Percentiles rank a stretch among this genome's conserved stretches.
Evolutionary conservation across 2,888 invertebrate species (phyloP).

Genomic region (Phyllotreta striolata): DNA sequence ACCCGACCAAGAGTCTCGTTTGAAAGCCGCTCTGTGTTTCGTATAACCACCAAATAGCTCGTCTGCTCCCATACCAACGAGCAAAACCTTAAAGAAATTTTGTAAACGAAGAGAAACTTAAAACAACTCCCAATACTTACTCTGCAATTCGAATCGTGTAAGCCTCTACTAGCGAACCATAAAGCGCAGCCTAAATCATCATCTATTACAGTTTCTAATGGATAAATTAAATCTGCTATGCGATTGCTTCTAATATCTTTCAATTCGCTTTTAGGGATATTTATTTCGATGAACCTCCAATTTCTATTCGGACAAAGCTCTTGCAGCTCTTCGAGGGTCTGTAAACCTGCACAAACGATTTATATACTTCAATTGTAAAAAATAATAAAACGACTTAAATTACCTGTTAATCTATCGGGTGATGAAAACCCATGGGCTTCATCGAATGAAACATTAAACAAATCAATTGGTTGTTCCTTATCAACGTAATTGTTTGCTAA

Average conservation of each 20-base stretch:
- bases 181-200: constrained; percentile 95
- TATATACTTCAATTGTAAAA: not conserved
- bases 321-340: constrained; percentile 74
- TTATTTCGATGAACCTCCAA: constrained; percentile 87
- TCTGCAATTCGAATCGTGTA: constrained; percentile 71
- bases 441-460: constrained; percentile 94
- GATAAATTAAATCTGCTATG: constrained; percentile 83
- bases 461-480: constrained; percentile 77
- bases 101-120: not conserved
- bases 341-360: constrained; percentile 62
- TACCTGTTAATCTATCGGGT: constrained; percentile 80
- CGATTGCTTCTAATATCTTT: constrained; percentile 63
- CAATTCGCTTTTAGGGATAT: constrained; percentile 75
- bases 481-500: constrained; percentile 77
- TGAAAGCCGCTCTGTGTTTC: constrained; percentile 80
- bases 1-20: constrained; percentile 65
- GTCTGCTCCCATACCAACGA: constrained; percentile 96
- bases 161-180: constrained; percentile 93
- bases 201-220: constrained; percentile 88
- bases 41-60: constrained; percentile 96
- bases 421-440: constrained; percentile 68
- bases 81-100: constrained; percentile 67
- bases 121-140: constrained; percentile 59
- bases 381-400: not conserved
- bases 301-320: constrained; percentile 73